Base-by-base conservation (phyloP, 2,113 vertebrate species). In the Syngnathoides biaculeatus region DNA sequence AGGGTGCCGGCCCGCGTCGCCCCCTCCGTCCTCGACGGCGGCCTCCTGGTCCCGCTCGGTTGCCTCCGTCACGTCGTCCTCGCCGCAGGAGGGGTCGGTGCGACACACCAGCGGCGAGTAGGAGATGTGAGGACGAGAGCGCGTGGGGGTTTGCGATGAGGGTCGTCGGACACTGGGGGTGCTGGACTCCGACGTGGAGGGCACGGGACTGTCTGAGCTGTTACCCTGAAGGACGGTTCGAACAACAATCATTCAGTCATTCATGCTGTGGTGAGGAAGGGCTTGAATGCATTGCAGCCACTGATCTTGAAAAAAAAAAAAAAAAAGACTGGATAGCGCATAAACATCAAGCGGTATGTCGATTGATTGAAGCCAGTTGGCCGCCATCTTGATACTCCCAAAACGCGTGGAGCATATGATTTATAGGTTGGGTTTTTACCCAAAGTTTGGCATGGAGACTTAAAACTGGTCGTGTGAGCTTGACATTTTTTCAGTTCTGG, bases 121-220 rank as follows among this genome's bases (percentile, higher is more conserved):
- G 74, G 96, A 96, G 43, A 99, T 93, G 79, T 97, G 94, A 43
- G 97, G 95, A 57, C 90, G 94, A 0, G 95, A 94, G 82, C 93
- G 94, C 8, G 93, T 93, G 2, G 95, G 95, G 60, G 95, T 94
- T 0, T 96, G 94, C 0, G 96, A 95, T 39, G 93, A 91, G 73
- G 96, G 95, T 27, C 95, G 92, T 8, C 93, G 94, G 57, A 92
- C 94, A 20, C 94, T 93, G 65, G 96, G 97, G 0, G 97, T 97
- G 93, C 96, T 98, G 90, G 94, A 96, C 89, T 97, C 97, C n/a
- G 96, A 97, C 48, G 95, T 87, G 81, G 96, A 98, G 9, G 96
- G 96, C 67, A 96, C 95, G 19, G 97, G 97, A 76, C 95, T 98
- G 82, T 98, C 97, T 17, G 96, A 98, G 64, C 95, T 96, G 38